Conservation (phyloP, 2,888 invertebrate species). For the Platerodrilus igneus region DNA sequence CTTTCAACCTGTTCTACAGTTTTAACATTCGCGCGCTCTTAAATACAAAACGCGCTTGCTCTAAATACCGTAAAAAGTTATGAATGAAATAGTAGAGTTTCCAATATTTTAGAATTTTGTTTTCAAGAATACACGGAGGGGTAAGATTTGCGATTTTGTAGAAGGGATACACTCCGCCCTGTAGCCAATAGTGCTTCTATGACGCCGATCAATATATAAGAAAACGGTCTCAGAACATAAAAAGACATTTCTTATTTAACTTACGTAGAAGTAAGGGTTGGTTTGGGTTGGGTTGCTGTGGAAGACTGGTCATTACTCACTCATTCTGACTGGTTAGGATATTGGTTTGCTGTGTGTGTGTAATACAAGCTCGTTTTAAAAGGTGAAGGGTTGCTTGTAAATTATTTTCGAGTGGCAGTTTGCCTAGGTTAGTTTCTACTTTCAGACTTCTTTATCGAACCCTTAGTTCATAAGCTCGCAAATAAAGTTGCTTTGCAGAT, state of each 20-base stretch:
- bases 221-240: slow-evolving; percentile 50
- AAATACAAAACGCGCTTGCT: slow-evolving; percentile 2
- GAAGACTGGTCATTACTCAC: no score
- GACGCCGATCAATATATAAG: slow-evolving; percentile 47
- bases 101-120: slow-evolving; percentile 23
- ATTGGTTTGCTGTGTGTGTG: slow-evolving; percentile 47
- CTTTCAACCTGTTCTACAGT: no score
- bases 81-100: no score
- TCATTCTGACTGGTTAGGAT: slow-evolving; percentile 47
- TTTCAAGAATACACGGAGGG: slow-evolving; percentile 34
- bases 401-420: no score
- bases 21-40: not conserved
- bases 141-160: slow-evolving; percentile 31
- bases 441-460: no score
- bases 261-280: slow-evolving; percentile 27
- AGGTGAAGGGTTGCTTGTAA: slow-evolving; percentile 48
- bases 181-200: slow-evolving; percentile 42
- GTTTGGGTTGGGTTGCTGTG: slow-evolving; percentile 40
- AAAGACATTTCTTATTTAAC: slow-evolving; percentile 48
- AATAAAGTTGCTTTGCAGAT: no score
- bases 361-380: slow-evolving; percentile 47
- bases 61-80: no score
- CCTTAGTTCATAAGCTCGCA: no score
- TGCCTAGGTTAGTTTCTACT: no score
- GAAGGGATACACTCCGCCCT: slow-evolving; percentile 45